A percentile compares a stretch with the other conserved stretches of the same genome.
Evolutionary conservation across 35 echinoderm and acorn worm species (phyloP).

Genomic region (Eucidaris tribuloides): DNA sequence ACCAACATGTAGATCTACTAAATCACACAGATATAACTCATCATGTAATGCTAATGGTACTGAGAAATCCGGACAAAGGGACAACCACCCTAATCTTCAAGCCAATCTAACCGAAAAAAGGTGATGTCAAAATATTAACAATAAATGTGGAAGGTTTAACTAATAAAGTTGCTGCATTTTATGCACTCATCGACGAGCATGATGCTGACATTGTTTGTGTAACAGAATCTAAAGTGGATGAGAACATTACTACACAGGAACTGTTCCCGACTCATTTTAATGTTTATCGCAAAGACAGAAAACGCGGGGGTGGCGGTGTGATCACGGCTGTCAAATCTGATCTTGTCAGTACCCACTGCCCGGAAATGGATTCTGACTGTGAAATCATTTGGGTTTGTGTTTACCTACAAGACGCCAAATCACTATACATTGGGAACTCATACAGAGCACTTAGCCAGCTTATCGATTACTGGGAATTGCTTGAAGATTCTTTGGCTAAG

Average conservation of each 20-base stretch:
- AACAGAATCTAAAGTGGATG: neutral
- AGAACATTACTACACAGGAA: neutral
- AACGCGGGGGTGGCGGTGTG: neutral
- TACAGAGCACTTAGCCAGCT: neutral
- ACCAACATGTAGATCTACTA: neutral
- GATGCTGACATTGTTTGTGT: neutral
- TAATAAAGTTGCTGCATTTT: no score
- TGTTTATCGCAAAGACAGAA: neutral
- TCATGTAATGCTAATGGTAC: neutral
- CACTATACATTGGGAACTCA: constrained; percentile 7
- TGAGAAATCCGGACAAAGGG: neutral
- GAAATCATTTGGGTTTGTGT: constrained; percentile 31
- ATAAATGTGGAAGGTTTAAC: neutral
- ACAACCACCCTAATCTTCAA: neutral
- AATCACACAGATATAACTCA: neutral
- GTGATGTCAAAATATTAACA: neutral
- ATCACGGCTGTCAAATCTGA: constrained; percentile 23
- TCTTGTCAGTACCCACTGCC: neutral
- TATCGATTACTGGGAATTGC: neutral
- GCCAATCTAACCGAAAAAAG: neutral
- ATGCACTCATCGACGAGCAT: neutral
- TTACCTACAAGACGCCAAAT: constrained; percentile 8
- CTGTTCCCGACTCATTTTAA: neutral
- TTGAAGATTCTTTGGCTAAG: constrained; percentile 12
- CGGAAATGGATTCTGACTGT: neutral